Percentiles rank a stretch among this genome's conserved stretches.
These are phyloP conservation scores for Cheumatopsyche charites DNA, from an alignment of 1,140 invertebrate genomes.

Conservation along the genomic window DNA sequence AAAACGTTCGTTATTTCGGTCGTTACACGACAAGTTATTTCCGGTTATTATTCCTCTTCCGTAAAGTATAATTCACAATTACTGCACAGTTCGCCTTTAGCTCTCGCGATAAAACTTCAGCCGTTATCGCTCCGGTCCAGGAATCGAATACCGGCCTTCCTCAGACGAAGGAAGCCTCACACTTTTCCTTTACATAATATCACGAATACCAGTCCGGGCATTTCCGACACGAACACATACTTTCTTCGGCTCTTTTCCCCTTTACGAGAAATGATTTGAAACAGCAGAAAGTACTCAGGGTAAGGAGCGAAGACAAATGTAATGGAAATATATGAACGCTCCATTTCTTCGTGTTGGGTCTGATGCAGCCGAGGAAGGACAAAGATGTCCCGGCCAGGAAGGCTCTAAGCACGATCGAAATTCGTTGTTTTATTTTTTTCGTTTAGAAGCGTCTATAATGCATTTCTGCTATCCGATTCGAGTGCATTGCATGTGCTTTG, in stretches of 20 bases:
- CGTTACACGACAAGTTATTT: conserved; percentile 9
- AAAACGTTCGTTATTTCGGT: background rate
- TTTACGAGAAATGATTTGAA: conserved; percentile 47
- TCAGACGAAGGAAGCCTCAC: background rate
- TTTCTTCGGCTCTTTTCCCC: conserved; percentile 28
- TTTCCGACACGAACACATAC: conserved; percentile 26
- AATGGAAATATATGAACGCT: conserved; percentile 46
- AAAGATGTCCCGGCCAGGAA: background rate
- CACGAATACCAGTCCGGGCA: conserved; percentile 5
- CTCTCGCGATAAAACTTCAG: conserved; percentile 21
- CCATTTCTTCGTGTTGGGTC: conserved; percentile 23
- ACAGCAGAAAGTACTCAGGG: conserved; percentile 47
- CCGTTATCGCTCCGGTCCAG: conserved; percentile 22
- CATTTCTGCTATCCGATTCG: background rate
- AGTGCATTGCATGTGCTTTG: background rate
- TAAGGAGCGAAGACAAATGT: conserved; percentile 43
- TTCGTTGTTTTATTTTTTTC: background rate
- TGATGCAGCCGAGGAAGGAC: conserved; percentile 13
- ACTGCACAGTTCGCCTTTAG: conserved; percentile 18
- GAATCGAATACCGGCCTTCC: conserved; percentile 5
- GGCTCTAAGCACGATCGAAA: background rate
- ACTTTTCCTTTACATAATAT: conserved; percentile 11
- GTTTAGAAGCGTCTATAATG: background rate
- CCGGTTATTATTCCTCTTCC: background rate
- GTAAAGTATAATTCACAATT: conserved; percentile 23